Evolutionary conservation across 2,113 vertebrate genomes (phyloP), one percentile per base, ranked within the genome.

Genomic region (Centrocercus urophasianus): DNA sequence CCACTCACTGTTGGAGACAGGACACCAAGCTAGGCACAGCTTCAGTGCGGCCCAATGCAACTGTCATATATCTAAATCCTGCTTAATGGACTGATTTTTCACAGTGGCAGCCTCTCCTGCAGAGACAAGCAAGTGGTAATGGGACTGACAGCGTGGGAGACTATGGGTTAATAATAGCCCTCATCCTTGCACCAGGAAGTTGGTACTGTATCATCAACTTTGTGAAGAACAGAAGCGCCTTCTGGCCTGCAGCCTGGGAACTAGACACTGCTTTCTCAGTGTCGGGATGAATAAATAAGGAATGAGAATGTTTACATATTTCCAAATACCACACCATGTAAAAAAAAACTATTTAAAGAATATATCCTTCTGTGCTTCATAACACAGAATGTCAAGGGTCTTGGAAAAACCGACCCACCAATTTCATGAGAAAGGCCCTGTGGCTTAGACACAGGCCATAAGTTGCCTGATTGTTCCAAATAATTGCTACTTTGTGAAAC

Each of bases 401-500:
- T 61, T 86, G 87, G 96, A 95, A 94, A 94, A 96, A 93, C 2
- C 89, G 97, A 92, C 95, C 97, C 88, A 85, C 92, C 64, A 69
- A 95, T 92, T 97, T 93, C 95, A 96, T 96, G 97, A 97, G 97
- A 98, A 98, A 97, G 86, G 73, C 85, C 0, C 77, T 12, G 83
- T 96, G 98, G 98, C 96, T 97, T 93, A 92, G 78, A 89, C 95
- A 97, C 96, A 97, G 90, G 75, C 65, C n/a, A 1, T 71, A 94
- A 96, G 63, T 72, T 90, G 52, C 48, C 76, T 70, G 45, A 43
- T 95, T 97, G 96, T 94, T 83, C 69, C 93, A 96, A 98, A 98
- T 98, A 98, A 98, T 98, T 95, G 95, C 63, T 74, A 96, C 98
- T 98, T 98, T 98, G 98, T 98, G 83, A 78, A 91, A 96, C 72